Percentiles rank a stretch among this genome's conserved stretches.
Conservation (phyloP, 2,888 invertebrate genomes). For the Euphydryas editha region DNA sequence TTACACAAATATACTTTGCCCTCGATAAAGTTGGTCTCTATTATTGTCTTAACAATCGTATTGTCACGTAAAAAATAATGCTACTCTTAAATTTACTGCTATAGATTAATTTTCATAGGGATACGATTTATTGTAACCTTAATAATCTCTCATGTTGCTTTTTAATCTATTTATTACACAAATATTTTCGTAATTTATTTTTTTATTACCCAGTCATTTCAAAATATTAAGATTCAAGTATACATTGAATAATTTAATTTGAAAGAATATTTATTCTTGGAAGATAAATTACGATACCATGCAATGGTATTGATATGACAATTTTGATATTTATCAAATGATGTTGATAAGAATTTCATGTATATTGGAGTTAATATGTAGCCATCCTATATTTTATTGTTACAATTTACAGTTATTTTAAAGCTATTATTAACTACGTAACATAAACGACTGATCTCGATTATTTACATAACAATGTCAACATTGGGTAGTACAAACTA, state of each 20-base stretch:
- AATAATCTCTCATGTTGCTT: slow-evolving; percentile 15
- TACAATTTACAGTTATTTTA: slow-evolving; percentile 59
- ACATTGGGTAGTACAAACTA: slow-evolving; percentile 57
- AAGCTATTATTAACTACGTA: slow-evolving; percentile 58
- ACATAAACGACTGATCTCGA: slow-evolving; percentile 48
- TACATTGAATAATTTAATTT: background rate
- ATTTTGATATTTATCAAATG: slow-evolving; percentile 58
- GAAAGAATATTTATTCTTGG: background rate
- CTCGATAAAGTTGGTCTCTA: slow-evolving; percentile 60
- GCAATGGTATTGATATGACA: slow-evolving; percentile 60
- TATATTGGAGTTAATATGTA: slow-evolving; percentile 6
- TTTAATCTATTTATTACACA: slow-evolving; percentile 2
- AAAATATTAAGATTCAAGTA: slow-evolving; percentile 5
- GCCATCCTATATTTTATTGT: slow-evolving; percentile 62
- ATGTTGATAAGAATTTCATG: background rate
- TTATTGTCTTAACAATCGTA: slow-evolving; percentile 63
- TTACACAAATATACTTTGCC: slow-evolving; percentile 41
- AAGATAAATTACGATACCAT: background rate
- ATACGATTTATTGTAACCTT: slow-evolving; percentile 24
- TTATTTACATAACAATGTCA: slow-evolving; percentile 59
- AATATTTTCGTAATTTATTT: background rate
- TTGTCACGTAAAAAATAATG: slow-evolving; percentile 59
- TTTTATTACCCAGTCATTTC: background rate
- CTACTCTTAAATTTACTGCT: slow-evolving; percentile 29
- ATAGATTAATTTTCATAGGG: slow-evolving; percentile 17